These are phyloP conservation scores for Tretioscincus oriximinensis DNA, from an alignment of 2,113 vertebrate species.

Conservation along the genomic window DNA sequence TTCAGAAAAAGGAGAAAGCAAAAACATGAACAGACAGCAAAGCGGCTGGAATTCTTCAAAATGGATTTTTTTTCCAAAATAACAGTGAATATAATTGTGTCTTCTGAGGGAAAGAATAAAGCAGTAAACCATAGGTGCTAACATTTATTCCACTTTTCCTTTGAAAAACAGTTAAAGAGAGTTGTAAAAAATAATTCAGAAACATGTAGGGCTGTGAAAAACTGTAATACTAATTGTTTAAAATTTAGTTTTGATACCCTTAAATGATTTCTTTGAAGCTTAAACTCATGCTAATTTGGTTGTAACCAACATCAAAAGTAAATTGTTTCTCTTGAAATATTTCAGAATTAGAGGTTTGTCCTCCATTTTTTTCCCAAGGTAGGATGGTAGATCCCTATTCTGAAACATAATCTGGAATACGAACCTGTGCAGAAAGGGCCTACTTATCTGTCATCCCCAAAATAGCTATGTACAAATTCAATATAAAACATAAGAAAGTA, in stretches of 20 bases:
- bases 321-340: constrained; percentile 8
- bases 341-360: background rate
- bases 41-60: background rate
- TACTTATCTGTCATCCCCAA: background rate
- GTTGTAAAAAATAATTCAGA: constrained; percentile 11
- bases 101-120: background rate
- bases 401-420: too few species aligned
- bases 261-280: constrained; percentile 20
- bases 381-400: too few species aligned
- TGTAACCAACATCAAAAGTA: constrained; percentile 1
- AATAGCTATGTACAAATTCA: too few species aligned
- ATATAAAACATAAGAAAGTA: background rate
- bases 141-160: constrained; percentile 18
- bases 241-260: constrained; percentile 12
- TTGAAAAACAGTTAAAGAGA: constrained; percentile 12
- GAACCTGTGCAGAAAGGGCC: background rate
- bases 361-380: background rate
- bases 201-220: background rate
- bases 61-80: background rate
- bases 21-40: background rate
- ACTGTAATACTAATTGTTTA: background rate
- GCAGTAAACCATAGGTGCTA: background rate
- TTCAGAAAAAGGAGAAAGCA: background rate
- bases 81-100: constrained; percentile 14
- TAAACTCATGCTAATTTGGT: constrained; percentile 11